Evolutionary conservation across 2,888 invertebrate genomes (phyloP).

Genomic region (Oxyteleia sp.): DNA sequence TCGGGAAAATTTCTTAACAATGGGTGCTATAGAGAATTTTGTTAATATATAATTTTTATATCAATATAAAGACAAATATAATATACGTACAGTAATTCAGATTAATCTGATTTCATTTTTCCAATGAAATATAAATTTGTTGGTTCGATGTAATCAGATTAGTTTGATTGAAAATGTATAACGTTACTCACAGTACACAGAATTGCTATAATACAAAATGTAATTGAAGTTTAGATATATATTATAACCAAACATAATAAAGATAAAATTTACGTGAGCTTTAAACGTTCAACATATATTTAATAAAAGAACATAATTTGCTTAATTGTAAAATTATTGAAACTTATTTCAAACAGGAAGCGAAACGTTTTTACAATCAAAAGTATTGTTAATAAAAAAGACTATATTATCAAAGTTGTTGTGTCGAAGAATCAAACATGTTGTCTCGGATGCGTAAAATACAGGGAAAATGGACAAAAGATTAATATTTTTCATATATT

Average conservation of each 20-base stretch:
- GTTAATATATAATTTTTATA: constrained; percentile 29
- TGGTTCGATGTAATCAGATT: not conserved
- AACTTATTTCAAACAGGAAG: not conserved
- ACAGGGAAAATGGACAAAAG: not conserved
- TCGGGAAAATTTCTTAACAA: not conserved
- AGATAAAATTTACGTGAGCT: not conserved
- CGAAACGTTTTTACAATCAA: not conserved
- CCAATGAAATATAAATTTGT: not conserved
- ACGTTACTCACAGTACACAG: not conserved
- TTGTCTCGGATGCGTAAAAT: not conserved
- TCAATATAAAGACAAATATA: constrained; percentile 12
- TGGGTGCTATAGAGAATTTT: not conserved
- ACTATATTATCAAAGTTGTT: not conserved
- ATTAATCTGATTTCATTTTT: not conserved
- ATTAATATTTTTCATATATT: constrained; percentile 3
- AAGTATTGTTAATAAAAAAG: not conserved
- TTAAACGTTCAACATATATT: not conserved
- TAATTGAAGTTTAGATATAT: constrained; percentile 20
- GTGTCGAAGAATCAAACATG: constrained; percentile 14
- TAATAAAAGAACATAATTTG: not conserved
- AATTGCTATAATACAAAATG: not conserved
- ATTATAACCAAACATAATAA: not conserved
- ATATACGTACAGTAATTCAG: not conserved
- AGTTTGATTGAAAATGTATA: not conserved
- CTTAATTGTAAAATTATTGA: not conserved